Evolutionary conservation across 2,797 vertebrate species (phyloP).

Genomic region (Ctenopoma multispine): DNA sequence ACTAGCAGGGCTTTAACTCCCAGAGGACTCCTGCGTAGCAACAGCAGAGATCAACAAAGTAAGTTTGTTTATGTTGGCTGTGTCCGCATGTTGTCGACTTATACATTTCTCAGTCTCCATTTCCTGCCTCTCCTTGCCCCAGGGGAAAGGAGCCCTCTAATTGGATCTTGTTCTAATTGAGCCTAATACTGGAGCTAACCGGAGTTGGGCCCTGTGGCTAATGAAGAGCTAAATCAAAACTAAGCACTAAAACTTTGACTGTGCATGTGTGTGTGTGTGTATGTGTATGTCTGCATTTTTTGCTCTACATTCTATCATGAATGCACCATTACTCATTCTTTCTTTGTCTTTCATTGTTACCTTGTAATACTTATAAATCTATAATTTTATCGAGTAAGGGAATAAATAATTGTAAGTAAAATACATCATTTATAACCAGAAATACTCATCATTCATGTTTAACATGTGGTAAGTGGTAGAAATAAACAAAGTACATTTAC

Average conservation of each 20-base stretch:
- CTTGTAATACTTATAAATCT: constrained; percentile 6
- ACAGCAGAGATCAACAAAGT: constrained; percentile 99
- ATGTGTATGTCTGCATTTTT: constrained; percentile 43
- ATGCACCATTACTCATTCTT: constrained; percentile 61
- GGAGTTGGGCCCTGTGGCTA: constrained; percentile 96
- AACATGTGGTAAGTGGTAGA: too few species aligned
- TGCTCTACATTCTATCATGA: constrained; percentile 57
- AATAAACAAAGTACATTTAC: too few species aligned
- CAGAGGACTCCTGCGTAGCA: constrained; percentile 98
- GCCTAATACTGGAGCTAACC: constrained; percentile 99
- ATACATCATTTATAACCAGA: background rate
- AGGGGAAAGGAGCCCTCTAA: constrained; percentile 97
- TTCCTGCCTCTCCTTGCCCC: constrained; percentile 98
- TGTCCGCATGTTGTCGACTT: constrained; percentile 98
- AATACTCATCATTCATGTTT: too few species aligned
- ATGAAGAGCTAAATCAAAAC: constrained; percentile 97
- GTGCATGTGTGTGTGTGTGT: constrained; percentile 68
- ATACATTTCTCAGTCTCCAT: constrained; percentile 99
- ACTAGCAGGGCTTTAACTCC: constrained; percentile 97
- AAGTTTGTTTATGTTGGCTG: constrained; percentile 99
- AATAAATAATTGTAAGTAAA: constrained; percentile 10
- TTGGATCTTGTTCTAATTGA: constrained; percentile 99
- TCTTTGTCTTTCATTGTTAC: constrained; percentile 40
- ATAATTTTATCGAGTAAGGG: constrained; percentile 17
- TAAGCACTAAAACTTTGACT: constrained; percentile 95